Evolutionary conservation across 35 echinoderm and acorn worm species (phyloP).

Genomic region (Diadema setosum): DNA sequence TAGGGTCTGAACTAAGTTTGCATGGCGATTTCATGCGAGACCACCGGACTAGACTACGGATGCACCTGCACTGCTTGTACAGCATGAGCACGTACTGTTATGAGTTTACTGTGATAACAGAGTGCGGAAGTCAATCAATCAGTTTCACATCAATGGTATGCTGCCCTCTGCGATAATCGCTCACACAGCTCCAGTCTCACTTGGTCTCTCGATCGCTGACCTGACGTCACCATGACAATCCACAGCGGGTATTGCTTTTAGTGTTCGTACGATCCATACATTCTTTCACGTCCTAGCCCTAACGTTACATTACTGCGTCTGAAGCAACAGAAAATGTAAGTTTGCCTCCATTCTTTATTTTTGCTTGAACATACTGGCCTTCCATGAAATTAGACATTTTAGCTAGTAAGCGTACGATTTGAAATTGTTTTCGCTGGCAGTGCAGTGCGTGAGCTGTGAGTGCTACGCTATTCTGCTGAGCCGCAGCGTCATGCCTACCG

Average conservation of each 20-base stretch:
- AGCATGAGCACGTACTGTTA: too few species aligned
- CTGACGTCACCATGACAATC: conserved; percentile 11
- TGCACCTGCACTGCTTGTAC: too few species aligned
- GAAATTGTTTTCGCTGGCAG: not conserved
- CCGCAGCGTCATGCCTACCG: too few species aligned
- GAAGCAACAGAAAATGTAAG: not conserved
- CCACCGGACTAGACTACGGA: too few species aligned
- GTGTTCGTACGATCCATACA: not conserved
- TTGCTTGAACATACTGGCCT: too few species aligned
- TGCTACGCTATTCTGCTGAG: too few species aligned
- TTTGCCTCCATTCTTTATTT: too few species aligned
- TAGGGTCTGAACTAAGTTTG: too few species aligned
- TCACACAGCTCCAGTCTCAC: not conserved
- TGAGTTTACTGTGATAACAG: too few species aligned
- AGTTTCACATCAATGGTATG: not conserved
- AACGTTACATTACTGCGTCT: not conserved
- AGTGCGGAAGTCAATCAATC: too few species aligned
- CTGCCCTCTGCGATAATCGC: not conserved
- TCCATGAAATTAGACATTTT: not conserved
- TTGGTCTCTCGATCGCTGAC: not conserved
- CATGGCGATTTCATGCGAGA: too few species aligned
- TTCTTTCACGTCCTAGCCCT: not conserved
- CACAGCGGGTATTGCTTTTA: not conserved
- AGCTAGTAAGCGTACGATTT: not conserved
- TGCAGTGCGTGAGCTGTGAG: too few species aligned